A percentile compares a stretch with the other conserved stretches of the same genome.
Evolutionary conservation across 2,888 invertebrate genomes (phyloP).

Genomic region (Melanostoma scalare): DNA sequence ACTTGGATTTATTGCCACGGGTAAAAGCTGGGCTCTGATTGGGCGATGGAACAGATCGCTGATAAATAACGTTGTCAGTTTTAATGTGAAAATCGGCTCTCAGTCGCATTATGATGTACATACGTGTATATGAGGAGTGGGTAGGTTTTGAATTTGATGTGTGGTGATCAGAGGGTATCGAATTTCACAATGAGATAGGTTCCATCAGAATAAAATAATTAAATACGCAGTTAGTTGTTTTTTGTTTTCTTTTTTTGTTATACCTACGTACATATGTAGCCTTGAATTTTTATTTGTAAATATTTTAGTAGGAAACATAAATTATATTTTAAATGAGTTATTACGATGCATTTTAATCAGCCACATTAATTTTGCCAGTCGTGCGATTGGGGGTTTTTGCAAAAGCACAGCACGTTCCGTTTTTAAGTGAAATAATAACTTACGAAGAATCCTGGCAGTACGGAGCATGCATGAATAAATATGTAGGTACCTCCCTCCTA

Average conservation of each 20-base stretch:
- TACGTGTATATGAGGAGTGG: constrained; percentile 31
- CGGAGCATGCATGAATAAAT: too few relatives aligned
- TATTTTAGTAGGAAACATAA: constrained; percentile 48
- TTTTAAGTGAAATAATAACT: neutral
- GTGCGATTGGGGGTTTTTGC: neutral
- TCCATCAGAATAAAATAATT: constrained; percentile 38
- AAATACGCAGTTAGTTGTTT: constrained; percentile 56
- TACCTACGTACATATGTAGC: constrained; percentile 13
- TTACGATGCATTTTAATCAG: constrained; percentile 60
- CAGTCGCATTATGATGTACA: constrained; percentile 18
- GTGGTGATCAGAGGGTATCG: constrained; percentile 49
- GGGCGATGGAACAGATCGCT: constrained; percentile 32
- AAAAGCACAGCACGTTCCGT: constrained; percentile 4
- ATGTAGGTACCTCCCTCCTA: too few relatives aligned
- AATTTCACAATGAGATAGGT: constrained; percentile 52
- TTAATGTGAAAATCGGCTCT: constrained; percentile 38
- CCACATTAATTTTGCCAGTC: constrained; percentile 35
- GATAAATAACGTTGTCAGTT: constrained; percentile 67
- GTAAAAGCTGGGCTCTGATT: constrained; percentile 53
- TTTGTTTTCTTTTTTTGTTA: constrained; percentile 23
- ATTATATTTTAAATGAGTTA: constrained; percentile 36
- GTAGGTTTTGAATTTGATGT: constrained; percentile 32
- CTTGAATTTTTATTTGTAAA: constrained; percentile 36
- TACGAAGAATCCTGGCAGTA: too few relatives aligned
- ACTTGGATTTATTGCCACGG: constrained; percentile 55